phyloP scores from a whole-genome alignment of 2,797 vertebrate species.

The Schizopygopsis pylzovi region DNA sequence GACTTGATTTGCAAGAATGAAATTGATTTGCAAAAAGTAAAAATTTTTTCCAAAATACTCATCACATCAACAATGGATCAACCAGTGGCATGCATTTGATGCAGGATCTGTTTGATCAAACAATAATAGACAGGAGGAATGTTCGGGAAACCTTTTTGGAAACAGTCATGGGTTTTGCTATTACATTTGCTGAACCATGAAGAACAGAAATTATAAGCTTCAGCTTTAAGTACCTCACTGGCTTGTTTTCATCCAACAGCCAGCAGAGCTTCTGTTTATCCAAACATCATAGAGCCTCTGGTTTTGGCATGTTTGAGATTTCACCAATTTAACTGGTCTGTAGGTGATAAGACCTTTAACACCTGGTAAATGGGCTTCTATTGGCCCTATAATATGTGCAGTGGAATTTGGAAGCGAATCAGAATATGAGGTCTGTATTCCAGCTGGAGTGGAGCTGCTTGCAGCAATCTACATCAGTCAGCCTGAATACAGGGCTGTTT shows the following conservation, averaged over 20 bases:
- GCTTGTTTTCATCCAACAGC: neutral
- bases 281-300: neutral
- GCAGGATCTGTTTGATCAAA: neutral
- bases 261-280: conserved; percentile 1
- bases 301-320: neutral
- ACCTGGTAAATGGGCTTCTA: conserved; percentile 24
- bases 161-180: neutral
- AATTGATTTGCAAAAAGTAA: neutral
- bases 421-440: conserved; percentile 32
- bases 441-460: conserved; percentile 29
- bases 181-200: neutral
- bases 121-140: neutral
- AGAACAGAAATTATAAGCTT: neutral
- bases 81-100: neutral
- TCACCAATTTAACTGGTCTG: neutral
- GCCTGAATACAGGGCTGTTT: conserved; percentile 26
- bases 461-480: conserved; percentile 33
- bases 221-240: neutral
- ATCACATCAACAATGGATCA: neutral
- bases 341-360: conserved; percentile 16
- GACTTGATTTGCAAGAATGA: neutral
- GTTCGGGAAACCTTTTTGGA: neutral
- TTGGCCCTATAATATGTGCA: neutral
- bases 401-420: conserved; percentile 26
- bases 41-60: neutral